A percentile compares a stretch with the other conserved stretches of the same genome.
phyloP scores from a whole-genome alignment of 1,140 invertebrate species.

The Ips typographus region DNA sequence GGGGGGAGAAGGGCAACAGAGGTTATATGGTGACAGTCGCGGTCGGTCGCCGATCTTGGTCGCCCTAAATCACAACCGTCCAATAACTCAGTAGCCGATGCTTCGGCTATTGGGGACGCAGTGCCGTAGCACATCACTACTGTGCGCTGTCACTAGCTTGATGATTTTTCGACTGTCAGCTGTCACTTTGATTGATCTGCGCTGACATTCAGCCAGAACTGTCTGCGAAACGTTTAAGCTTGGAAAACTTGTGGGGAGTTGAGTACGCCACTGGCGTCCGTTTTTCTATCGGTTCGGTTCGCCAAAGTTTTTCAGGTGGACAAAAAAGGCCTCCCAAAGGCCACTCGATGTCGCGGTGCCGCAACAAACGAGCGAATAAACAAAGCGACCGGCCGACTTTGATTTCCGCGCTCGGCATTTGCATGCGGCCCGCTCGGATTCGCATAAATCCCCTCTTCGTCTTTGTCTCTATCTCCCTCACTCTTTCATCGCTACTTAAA shows the following conservation, averaged over 20 bases:
- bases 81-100: constrained; percentile 15
- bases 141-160: no score
- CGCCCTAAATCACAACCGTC: constrained; percentile 15
- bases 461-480: not conserved
- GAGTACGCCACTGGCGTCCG: not conserved
- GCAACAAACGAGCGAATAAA: constrained; percentile 29
- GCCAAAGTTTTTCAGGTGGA: constrained; percentile 13
- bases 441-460: not conserved
- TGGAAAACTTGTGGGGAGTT: no score
- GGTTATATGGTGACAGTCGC: constrained; percentile 23
- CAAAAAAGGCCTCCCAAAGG: constrained; percentile 21
- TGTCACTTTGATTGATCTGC: no score
- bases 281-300: not conserved
- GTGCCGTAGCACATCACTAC: not conserved
- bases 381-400: constrained; percentile 24
- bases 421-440: constrained; percentile 7
- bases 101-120: not conserved
- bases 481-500: not conserved
- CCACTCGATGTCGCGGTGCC: constrained; percentile 14
- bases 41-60: constrained; percentile 6
- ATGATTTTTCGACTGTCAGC: no score
- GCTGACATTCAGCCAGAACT: no score
- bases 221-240: no score
- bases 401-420: constrained; percentile 23
- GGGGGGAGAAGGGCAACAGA: not conserved